These are phyloP conservation scores for Balaenoptera acutorostrata DNA, from an alignment of 2,113 vertebrate genomes.

Conservation along the genomic window DNA sequence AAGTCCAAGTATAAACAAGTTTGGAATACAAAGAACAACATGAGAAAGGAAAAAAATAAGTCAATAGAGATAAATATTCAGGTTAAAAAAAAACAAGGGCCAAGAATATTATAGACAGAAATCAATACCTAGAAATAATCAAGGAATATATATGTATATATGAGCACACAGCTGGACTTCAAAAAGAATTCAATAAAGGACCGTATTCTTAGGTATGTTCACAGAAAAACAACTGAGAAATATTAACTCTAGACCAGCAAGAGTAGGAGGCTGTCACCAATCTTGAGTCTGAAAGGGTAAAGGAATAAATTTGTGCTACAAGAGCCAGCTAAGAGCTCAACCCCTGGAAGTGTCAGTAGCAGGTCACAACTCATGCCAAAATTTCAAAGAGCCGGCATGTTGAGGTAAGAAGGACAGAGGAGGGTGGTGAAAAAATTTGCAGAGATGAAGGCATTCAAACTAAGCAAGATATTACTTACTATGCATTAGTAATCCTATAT, in stretches of 20 bases:
- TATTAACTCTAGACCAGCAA: background rate
- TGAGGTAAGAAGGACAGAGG: background rate
- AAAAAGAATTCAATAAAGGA: background rate
- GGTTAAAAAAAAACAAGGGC: background rate
- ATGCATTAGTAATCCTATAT: background rate
- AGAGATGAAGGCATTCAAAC: no score
- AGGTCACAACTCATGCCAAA: background rate
- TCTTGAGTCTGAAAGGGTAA: background rate
- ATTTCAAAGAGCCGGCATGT: background rate
- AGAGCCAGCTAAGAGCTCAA: rapidly evolving
- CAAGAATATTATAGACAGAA: background rate
- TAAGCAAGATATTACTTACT: background rate
- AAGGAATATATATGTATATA: no score
- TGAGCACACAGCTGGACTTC: background rate
- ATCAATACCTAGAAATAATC: background rate
- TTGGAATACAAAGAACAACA: background rate
- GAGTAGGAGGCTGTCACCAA: background rate
- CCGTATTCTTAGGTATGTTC: background rate
- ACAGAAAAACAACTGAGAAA: background rate
- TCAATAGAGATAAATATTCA: background rate
- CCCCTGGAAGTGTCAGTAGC: no score
- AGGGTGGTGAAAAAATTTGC: background rate
- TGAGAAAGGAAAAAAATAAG: background rate
- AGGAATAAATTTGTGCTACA: background rate
- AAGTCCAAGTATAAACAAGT: background rate